phyloP scores from a whole-genome alignment of 2,113 vertebrate species.

The Callospermophilus lateralis region DNA sequence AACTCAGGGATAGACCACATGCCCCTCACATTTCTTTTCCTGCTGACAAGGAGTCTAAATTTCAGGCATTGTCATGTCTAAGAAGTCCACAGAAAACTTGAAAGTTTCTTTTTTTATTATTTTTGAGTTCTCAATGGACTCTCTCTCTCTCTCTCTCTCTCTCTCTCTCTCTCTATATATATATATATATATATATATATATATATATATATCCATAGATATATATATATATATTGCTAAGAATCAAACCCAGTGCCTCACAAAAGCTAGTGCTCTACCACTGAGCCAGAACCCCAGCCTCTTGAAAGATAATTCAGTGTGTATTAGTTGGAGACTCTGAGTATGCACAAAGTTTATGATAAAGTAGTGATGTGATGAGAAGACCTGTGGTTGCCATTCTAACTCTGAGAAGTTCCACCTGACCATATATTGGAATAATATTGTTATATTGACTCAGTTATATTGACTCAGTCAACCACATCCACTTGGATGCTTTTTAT shows the following conservation, averaged over 20 bases:
- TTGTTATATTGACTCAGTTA: background rate
- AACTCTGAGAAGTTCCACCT: background rate
- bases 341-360: background rate
- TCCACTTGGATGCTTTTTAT: background rate
- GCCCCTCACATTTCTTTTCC: background rate
- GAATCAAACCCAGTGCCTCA: no score
- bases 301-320: background rate
- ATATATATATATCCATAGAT: no score
- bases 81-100: background rate
- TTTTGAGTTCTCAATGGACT: no score
- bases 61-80: background rate
- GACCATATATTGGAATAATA: background rate
- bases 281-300: no score
- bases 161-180: no score
- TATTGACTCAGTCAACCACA: background rate
- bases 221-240: no score
- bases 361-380: background rate
- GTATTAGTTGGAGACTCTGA: slow-evolving; percentile 15
- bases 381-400: background rate
- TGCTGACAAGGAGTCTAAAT: background rate
- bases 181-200: no score
- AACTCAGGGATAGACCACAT: background rate
- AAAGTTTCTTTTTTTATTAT: background rate
- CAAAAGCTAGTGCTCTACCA: no score
- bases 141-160: no score